Conservation (phyloP, 2,113 vertebrate species). For the Equus przewalskii region DNA sequence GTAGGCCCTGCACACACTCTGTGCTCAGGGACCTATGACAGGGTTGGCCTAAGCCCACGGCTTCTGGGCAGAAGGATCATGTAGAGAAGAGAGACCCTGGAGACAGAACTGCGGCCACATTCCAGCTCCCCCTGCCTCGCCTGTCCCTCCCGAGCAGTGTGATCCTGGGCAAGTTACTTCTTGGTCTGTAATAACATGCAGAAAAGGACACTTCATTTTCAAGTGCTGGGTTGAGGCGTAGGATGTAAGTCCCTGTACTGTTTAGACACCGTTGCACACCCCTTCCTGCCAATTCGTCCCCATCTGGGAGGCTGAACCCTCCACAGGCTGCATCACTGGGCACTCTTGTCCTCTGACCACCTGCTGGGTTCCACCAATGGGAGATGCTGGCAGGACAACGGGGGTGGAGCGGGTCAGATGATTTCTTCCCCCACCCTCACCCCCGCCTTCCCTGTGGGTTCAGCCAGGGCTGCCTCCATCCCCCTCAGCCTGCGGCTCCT, state of each 20-base stretch:
- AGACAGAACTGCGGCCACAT: rapidly evolving
- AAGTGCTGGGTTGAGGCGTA: rapidly evolving
- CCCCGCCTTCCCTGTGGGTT: background rate
- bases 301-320: background rate
- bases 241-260: rapidly evolving
- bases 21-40: rapidly evolving
- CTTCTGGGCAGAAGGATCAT: background rate
- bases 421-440: rapidly evolving
- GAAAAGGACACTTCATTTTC: background rate
- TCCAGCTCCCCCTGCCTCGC: background rate
- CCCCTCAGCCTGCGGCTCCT: too few relatives aligned
- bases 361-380: rapidly evolving
- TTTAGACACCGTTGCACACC: too few relatives aligned
- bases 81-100: background rate
- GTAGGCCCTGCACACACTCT: rapidly evolving
- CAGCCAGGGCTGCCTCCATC: background rate
- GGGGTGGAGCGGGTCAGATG: background rate
- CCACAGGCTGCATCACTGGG: background rate
- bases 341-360: background rate
- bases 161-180: background rate
- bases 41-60: background rate
- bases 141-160: rapidly evolving
- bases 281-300: background rate
- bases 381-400: background rate
- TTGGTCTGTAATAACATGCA: background rate